Base-by-base conservation (phyloP, 2,113 vertebrate species). In the Paramisgurnus dabryanus region DNA sequence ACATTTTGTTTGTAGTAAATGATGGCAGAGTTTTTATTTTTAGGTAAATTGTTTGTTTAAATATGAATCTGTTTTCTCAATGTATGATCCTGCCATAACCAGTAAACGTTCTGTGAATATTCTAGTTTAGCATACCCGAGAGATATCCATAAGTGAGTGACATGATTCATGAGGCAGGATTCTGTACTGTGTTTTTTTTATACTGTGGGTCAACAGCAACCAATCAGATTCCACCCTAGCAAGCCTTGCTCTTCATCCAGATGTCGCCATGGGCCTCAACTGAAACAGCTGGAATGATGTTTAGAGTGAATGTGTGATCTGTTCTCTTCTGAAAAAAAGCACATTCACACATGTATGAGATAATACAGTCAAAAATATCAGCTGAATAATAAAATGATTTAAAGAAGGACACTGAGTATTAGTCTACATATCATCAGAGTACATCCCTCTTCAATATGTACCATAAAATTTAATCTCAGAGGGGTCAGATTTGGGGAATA, bases 241-340 rank as follows among this genome's bases (percentile, higher is more conserved):
- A 66, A 66, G 47, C 61, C 45, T 40, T 15, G 3, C 58, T 34
- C 17, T 49, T 47, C 72, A 75, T 41, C 74, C 74, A 76, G 74
- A 76, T 76, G 74, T 66, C 61, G 13, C 15, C 61, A 34, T 43
- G 7, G 22, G 73, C 60, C 22, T 39, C 43, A 15, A 7, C 43
- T 45, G 43, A 45, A 75, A 75, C 72, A 76, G 60, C 73, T 76
- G 73, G 43, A 76, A 39, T 1, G 60, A 50, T 47, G 60, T 11
- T 43, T 11, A 58, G 41, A 40, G 22, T 64, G 73, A 8, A 27
- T 50, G 61, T 17, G 47, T 76, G 34, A 53, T 17, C 17, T 76
- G 34, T 76, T 55, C 17, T 41, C 5, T 39, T 60, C 53, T 43
- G 70, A 34, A 47, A 40, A 55, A 27, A 41, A 76, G 63, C 17